Percentiles rank a stretch among this genome's conserved stretches.
phyloP scores from a whole-genome alignment of 2,797 vertebrate species.

The Paramormyrops hopkinsi region DNA sequence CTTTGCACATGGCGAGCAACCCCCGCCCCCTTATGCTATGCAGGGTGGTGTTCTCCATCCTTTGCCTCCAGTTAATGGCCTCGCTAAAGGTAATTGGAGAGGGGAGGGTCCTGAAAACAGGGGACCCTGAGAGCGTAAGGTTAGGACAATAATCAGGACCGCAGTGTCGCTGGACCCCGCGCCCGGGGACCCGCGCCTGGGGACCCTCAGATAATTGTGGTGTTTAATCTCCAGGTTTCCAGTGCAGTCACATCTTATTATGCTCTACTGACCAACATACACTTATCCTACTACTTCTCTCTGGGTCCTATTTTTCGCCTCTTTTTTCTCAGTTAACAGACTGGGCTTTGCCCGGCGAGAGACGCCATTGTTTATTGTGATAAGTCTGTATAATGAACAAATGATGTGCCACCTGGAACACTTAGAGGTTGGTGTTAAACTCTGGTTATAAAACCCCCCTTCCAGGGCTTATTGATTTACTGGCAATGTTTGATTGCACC shows the following conservation, averaged over 20 bases:
- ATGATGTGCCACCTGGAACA: conserved; percentile 77
- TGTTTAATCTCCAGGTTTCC: conserved; percentile 60
- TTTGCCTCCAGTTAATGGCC: not conserved
- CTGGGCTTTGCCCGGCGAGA: conserved; percentile 53
- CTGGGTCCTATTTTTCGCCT: conserved; percentile 27
- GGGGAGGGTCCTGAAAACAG: not conserved
- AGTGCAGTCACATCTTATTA: conserved; percentile 57
- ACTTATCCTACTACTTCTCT: conserved; percentile 51
- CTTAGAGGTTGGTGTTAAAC: conserved; percentile 73
- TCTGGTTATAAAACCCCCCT: conserved; percentile 70
- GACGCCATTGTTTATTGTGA: conserved; percentile 75
- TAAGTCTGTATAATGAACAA: conserved; percentile 78
- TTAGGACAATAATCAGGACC: conserved; percentile 5
- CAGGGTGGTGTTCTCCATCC: not conserved
- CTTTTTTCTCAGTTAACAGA: conserved; percentile 38
- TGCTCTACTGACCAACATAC: conserved; percentile 52
- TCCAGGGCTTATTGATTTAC: conserved; percentile 76
- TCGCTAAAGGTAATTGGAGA: not conserved
- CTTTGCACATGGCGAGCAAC: not conserved
- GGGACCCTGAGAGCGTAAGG: not conserved
- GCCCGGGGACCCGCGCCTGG: conserved; percentile 34
- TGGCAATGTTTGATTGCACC: conserved; percentile 78
- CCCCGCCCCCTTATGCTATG: not conserved
- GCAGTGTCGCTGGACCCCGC: conserved; percentile 34
- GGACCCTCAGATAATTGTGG: conserved; percentile 52